Percentiles rank a stretch among this genome's conserved stretches.
phyloP scores from a whole-genome alignment of 2,113 vertebrate species.

The Oxyura jamaicensis region DNA sequence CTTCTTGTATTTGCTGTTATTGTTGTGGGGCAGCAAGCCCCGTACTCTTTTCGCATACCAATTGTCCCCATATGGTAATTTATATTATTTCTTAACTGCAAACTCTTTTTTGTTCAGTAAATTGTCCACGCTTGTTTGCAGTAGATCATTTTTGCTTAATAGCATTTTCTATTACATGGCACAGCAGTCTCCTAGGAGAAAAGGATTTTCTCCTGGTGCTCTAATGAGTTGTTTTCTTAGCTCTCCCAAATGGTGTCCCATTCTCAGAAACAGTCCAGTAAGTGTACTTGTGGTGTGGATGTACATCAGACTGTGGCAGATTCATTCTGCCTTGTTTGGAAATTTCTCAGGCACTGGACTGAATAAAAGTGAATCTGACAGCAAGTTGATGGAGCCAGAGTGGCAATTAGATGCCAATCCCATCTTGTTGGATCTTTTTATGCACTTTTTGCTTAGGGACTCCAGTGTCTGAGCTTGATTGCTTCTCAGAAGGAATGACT shows the following conservation, averaged over 20 bases:
- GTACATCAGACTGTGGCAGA: neutral
- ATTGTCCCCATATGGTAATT: neutral
- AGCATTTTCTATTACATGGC: neutral
- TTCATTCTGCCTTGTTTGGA: neutral
- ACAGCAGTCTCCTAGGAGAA: neutral
- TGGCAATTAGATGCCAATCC: neutral
- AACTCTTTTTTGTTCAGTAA: conserved; percentile 24
- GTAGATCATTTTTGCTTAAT: conserved; percentile 6
- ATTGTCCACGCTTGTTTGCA: neutral
- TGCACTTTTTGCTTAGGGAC: neutral
- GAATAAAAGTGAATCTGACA: neutral
- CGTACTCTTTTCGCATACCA: neutral
- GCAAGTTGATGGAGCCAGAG: neutral
- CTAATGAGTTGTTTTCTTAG: conserved; percentile 40
- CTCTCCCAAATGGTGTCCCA: neutral
- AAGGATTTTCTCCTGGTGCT: conserved; percentile 24
- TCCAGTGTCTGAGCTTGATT: neutral
- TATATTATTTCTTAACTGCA: conserved; percentile 7
- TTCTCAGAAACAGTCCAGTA: neutral
- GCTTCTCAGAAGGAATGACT: neutral
- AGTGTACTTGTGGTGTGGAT: neutral
- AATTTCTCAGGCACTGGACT: neutral
- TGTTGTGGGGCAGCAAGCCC: neutral
- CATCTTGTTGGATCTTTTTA: neutral
- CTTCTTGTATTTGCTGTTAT: neutral